These are phyloP conservation scores for Heliornis fulica DNA, from an alignment of 2,113 vertebrate species.

Conservation along the genomic window DNA sequence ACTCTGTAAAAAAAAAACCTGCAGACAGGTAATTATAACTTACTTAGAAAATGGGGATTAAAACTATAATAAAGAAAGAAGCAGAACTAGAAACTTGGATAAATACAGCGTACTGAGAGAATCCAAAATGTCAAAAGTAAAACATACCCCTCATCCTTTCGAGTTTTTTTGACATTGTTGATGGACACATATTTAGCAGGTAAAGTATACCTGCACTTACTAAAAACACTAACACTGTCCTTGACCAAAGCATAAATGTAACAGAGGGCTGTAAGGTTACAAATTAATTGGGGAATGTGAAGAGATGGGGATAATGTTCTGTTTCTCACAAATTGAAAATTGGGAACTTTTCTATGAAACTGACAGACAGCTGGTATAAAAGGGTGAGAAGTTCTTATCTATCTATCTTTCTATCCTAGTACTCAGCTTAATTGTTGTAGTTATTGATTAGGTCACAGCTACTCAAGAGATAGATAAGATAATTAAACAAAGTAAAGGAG, in stretches of 20 bases:
- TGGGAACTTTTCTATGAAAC: neutral
- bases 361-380: neutral
- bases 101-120: neutral
- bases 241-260: neutral
- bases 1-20: too few species aligned
- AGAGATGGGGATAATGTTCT: neutral
- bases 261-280: neutral
- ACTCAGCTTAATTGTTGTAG: neutral
- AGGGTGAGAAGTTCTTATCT: rapidly evolving
- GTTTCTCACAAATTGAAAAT: neutral
- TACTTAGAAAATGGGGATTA: neutral
- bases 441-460: neutral
- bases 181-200: neutral
- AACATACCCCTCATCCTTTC: neutral
- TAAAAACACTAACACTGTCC: neutral
- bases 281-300: neutral
- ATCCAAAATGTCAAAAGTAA: neutral
- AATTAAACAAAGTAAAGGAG: neutral
- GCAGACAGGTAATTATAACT: neutral
- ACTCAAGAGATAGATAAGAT: neutral
- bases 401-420: neutral
- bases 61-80: neutral
- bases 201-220: neutral
- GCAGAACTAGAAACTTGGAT: neutral
- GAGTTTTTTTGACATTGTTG: neutral